Conservation (phyloP, 2,888 invertebrate species). For the Rhabditoides inermis region DNA sequence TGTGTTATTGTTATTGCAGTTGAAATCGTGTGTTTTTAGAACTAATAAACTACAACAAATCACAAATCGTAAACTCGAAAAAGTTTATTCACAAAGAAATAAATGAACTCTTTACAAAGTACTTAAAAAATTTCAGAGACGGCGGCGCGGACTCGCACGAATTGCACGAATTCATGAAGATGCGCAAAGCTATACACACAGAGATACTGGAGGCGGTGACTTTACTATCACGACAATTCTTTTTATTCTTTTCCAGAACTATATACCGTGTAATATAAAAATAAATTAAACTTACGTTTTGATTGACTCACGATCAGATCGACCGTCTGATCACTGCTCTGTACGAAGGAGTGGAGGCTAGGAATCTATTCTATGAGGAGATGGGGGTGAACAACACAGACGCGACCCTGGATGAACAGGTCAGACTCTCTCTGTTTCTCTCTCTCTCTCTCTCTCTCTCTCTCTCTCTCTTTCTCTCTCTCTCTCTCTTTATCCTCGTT, state of each 20-base stretch:
- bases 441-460: no score
- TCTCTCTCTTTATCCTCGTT: no score
- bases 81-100: not conserved
- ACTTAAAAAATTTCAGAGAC: slow-evolving; percentile 14
- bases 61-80: not conserved
- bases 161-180: slow-evolving; percentile 35
- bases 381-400: not conserved
- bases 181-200: slow-evolving; percentile 31
- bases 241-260: no score
- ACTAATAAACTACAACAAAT: not conserved
- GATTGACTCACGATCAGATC: slow-evolving; percentile 8
- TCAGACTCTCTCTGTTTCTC: no score
- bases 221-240: not conserved
- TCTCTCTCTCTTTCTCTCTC: no score
- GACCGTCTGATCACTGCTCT: not conserved
- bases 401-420: no score
- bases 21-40: not conserved
- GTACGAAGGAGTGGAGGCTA: slow-evolving; percentile 4
- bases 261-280: not conserved
- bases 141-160: slow-evolving; percentile 31
- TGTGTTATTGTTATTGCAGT: not conserved
- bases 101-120: not conserved
- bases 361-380: not conserved
- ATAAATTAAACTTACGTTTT: slow-evolving; percentile 2
- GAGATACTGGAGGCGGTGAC: slow-evolving; percentile 13